These are phyloP conservation scores for Cabera pusaria DNA, from an alignment of 2,888 invertebrate species.

Conservation along the genomic window DNA sequence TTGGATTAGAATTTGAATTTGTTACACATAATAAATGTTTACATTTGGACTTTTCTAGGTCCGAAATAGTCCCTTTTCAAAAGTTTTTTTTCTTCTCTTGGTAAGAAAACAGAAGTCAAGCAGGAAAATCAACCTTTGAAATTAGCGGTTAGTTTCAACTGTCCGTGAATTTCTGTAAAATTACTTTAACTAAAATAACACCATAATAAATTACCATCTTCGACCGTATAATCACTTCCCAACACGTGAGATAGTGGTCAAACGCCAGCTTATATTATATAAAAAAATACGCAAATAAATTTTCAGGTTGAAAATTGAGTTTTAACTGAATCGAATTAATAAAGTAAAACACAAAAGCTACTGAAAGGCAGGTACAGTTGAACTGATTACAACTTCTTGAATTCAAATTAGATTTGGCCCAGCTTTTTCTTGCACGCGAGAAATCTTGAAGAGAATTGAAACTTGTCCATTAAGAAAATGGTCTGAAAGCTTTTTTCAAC, in stretches of 20 bases:
- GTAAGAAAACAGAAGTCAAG: not conserved
- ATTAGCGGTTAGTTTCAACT: too few species aligned
- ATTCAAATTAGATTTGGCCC: constrained; percentile 10
- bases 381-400: constrained; percentile 12
- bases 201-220: too few species aligned
- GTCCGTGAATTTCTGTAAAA: too few species aligned
- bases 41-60: too few species aligned
- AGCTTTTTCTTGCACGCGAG: constrained; percentile 3
- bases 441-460: constrained; percentile 37
- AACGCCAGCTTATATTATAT: not conserved
- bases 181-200: too few species aligned
- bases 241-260: too few species aligned
- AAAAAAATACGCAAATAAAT: not conserved
- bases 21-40: too few species aligned
- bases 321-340: too few species aligned
- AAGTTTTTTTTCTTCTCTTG: too few species aligned
- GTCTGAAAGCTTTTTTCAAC: constrained; percentile 28
- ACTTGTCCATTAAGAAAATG: constrained; percentile 48
- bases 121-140: not conserved
- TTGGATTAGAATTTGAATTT: too few species aligned
- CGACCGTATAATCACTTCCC: too few species aligned
- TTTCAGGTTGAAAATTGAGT: not conserved
- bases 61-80: too few species aligned
- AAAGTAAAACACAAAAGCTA: not conserved
- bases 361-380: constrained; percentile 2